Conservation (phyloP, 2,113 vertebrate species). For the Lethenteron reissneri region DNA sequence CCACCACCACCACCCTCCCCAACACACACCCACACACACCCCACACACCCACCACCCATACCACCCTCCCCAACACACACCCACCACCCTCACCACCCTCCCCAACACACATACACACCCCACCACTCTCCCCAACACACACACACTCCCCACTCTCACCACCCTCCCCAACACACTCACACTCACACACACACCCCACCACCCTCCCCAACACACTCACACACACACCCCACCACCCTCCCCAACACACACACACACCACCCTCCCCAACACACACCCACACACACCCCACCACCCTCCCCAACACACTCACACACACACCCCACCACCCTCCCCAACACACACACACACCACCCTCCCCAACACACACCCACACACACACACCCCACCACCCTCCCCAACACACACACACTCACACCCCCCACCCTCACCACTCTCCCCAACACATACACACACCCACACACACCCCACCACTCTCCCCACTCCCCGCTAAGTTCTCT, state of each 20-base stretch:
- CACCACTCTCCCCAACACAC: background rate
- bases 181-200: background rate
- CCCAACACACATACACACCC: background rate
- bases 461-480: too few species aligned
- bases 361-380: background rate
- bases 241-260: background rate
- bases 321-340: background rate
- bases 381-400: background rate
- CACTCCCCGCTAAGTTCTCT: too few species aligned
- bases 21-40: background rate
- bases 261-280: background rate
- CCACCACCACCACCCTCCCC: background rate
- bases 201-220: background rate
- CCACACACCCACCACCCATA: background rate
- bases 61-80: background rate
- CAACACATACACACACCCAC: too few species aligned
- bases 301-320: background rate
- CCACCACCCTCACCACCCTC: background rate
- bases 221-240: background rate
- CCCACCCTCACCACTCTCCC: background rate
- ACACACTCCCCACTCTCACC: background rate
- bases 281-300: background rate
- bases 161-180: background rate
- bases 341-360: too few species aligned
- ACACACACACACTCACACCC: background rate